Evolutionary conservation across 2,113 vertebrate genomes (phyloP), one percentile per base, ranked within the genome.

Genomic region (Tyrannus savana): DNA sequence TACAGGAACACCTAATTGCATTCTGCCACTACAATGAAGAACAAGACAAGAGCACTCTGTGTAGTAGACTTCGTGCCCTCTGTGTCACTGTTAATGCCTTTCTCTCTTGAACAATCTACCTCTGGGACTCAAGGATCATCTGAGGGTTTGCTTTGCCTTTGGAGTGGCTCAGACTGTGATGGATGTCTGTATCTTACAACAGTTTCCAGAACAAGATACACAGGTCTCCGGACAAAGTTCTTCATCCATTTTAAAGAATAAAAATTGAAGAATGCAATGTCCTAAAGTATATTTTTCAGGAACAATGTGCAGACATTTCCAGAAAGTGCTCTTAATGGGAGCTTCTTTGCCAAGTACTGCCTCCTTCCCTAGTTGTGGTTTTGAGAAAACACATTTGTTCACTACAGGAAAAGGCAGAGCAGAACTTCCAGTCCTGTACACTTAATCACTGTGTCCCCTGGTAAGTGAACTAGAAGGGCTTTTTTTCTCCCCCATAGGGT

Each of bases 311-410:
- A 94, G 71, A 73, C 62, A 76, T 93, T 97, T 94, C 91, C 89
- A 94, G 93, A 39, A 96, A 96, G 63, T 83, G 86, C 86, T 94
- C 58, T 95, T 97, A 95, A 74, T 69, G 85, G 85, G 90, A 78
- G 30, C 19, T 81, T 71, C 80, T 89, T 72, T 90, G 86, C 86
- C 92, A 97, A 93, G 67, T 55, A 93, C 64, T 82, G 37, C 35
- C 62, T 87, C 41, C 27, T 87, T 37, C 64, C 25, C 35, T 44
- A n/a, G 52, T 7, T 91, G 89, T 74, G 95, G 94, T 95, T 96
- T 93, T 81, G 53, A 77, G 47, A 92, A 90, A 90, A 56, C 15
- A 16, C 55, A 87, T 93, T 90, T 94, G 66, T 23, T 81, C 25
- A 5, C 58, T 72, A 68, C 0, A 30, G 53, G 46, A 59, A 72